phyloP scores from a whole-genome alignment of 1,140 invertebrate genomes.

The Mactra quadrangularis region DNA sequence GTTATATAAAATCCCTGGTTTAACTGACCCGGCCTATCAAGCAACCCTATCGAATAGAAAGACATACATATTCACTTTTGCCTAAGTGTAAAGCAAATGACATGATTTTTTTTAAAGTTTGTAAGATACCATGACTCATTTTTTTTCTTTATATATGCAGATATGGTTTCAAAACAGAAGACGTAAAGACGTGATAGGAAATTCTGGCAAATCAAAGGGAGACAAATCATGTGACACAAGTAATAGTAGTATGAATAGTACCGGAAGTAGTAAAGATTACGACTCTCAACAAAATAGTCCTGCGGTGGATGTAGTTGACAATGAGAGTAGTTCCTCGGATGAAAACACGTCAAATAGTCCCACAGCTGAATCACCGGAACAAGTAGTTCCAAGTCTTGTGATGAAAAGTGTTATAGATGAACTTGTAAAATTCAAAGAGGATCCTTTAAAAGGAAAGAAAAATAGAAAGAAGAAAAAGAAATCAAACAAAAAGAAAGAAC shows the following conservation, averaged over 20 bases:
- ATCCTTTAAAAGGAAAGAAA: conserved; percentile 73
- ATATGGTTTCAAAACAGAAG: conserved; percentile 82
- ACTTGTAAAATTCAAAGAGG: conserved; percentile 76
- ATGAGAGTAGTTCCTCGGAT: conserved; percentile 53
- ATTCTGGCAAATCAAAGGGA: conserved; percentile 51
- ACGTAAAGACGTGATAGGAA: conserved; percentile 79
- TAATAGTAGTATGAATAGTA: conserved; percentile 51
- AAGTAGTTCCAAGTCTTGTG: conserved; percentile 74
- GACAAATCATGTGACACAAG: conserved; percentile 60
- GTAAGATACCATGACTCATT: too few relatives aligned
- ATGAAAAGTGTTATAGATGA: conserved; percentile 78
- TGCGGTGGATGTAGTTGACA: conserved; percentile 4
- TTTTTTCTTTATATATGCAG: conserved; percentile 63
- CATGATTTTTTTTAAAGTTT: too few relatives aligned
- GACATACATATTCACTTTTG: too few relatives aligned
- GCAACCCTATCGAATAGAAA: too few relatives aligned
- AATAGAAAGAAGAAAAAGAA: conserved; percentile 70
- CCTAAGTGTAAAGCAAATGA: too few relatives aligned
- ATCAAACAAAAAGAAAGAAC: conserved; percentile 60
- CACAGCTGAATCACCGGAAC: conserved; percentile 10
- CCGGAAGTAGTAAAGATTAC: conserved; percentile 52
- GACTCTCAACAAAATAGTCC: conserved; percentile 45
- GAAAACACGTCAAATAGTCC: conserved; percentile 36
- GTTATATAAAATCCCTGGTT: too few relatives aligned
- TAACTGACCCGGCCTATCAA: too few relatives aligned